phyloP scores from a whole-genome alignment of 1,140 invertebrate genomes.

The Ceratosolen fusciceps region DNA sequence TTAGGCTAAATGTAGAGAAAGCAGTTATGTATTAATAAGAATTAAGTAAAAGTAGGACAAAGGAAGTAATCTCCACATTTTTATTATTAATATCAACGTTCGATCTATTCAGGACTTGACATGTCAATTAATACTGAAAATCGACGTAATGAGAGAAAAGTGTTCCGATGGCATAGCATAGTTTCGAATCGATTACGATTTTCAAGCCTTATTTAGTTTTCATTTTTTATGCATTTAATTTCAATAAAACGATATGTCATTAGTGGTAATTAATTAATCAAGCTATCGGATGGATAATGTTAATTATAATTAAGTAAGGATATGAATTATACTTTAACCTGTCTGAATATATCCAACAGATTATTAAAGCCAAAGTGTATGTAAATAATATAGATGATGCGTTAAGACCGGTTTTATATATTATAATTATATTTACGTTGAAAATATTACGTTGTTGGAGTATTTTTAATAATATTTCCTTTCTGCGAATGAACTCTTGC shows the following conservation, averaged over 20 bases:
- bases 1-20: slow-evolving; percentile 35
- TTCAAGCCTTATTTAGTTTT: not conserved
- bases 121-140: slow-evolving; percentile 48
- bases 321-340: slow-evolving; percentile 25
- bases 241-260: not conserved
- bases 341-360: slow-evolving; percentile 36
- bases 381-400: slow-evolving; percentile 15
- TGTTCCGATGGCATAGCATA: slow-evolving; percentile 6
- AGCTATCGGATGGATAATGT: slow-evolving; percentile 14
- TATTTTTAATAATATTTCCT: slow-evolving; percentile 29
- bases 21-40: slow-evolving; percentile 45
- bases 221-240: not conserved
- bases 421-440: slow-evolving; percentile 43
- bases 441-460: slow-evolving; percentile 38
- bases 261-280: slow-evolving; percentile 12
- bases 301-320: slow-evolving; percentile 16
- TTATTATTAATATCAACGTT: slow-evolving; percentile 27
- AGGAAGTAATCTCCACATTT: slow-evolving; percentile 49
- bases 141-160: slow-evolving; percentile 22
- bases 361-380: slow-evolving; percentile 45
- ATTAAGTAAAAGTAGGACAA: slow-evolving; percentile 30
- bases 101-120: slow-evolving; percentile 28
- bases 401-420: slow-evolving; percentile 28
- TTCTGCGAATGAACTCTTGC: slow-evolving; percentile 5
- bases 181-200: slow-evolving; percentile 31